Conservation (phyloP, 2,797 vertebrate species). For the Vireo griseus region DNA sequence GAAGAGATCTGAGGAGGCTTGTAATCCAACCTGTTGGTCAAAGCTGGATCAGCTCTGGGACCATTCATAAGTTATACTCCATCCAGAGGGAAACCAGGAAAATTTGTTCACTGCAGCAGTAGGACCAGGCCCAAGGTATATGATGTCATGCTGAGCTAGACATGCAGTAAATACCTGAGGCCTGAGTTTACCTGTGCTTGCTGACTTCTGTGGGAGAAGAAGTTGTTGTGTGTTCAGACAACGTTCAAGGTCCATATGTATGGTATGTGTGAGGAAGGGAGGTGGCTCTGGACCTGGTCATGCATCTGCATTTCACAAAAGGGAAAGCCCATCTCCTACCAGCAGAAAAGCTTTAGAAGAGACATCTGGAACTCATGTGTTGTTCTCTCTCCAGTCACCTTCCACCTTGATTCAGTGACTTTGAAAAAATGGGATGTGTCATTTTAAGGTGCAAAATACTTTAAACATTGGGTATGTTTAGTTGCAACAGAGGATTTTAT, state of each 20-base stretch:
- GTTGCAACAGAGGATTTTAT: not conserved
- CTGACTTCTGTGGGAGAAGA: not conserved
- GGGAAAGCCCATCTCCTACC: not conserved
- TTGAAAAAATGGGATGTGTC: not conserved
- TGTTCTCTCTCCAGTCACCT: not conserved
- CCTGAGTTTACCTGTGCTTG: not conserved
- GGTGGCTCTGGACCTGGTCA: not conserved
- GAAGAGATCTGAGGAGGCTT: not conserved
- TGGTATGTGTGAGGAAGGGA: not conserved
- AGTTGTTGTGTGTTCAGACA: not conserved
- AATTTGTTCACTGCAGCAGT: not conserved
- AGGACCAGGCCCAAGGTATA: not conserved
- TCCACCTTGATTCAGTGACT: not conserved
- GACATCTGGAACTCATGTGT: not conserved
- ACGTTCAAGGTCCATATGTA: not conserved
- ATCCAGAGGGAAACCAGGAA: not conserved
- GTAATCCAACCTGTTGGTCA: not conserved
- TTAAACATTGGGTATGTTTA: not conserved
- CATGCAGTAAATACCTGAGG: not conserved
- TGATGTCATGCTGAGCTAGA: not conserved
- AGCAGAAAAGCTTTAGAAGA: not conserved
- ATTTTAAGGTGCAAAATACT: not conserved
- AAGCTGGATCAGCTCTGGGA: not conserved
- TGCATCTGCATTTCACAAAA: not conserved
- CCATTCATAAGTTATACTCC: rapidly evolving